phyloP scores from a whole-genome alignment of 2,888 invertebrate genomes.

The Bembecia ichneumoniformis region DNA sequence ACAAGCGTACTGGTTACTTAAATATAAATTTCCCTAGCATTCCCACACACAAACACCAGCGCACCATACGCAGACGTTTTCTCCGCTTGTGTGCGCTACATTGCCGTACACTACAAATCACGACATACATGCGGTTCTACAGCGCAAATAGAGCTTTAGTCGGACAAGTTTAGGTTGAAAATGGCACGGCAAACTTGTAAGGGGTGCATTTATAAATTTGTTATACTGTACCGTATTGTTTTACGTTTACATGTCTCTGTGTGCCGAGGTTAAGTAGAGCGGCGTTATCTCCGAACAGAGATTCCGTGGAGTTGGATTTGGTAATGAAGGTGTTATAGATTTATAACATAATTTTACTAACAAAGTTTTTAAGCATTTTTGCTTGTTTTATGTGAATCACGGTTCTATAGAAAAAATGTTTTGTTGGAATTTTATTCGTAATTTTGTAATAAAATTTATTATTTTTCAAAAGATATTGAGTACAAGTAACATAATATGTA shows the following conservation, averaged over 20 bases:
- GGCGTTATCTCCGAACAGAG: slow-evolving; percentile 68
- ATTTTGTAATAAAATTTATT: no score
- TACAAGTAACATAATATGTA: no score
- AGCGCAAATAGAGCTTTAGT: slow-evolving; percentile 24
- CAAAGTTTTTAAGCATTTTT: neutral
- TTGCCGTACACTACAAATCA: slow-evolving; percentile 26
- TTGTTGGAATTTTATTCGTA: no score
- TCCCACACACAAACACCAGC: slow-evolving; percentile 51
- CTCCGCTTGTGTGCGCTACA: slow-evolving; percentile 33
- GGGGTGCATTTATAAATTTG: slow-evolving; percentile 42
- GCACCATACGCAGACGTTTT: slow-evolving; percentile 9
- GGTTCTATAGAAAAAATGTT: no score
- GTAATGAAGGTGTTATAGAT: slow-evolving; percentile 6
- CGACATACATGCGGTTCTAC: slow-evolving; percentile 11
- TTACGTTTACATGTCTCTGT: slow-evolving; percentile 69
- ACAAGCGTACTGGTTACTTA: slow-evolving; percentile 31
- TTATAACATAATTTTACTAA: neutral
- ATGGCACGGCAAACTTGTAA: neutral
- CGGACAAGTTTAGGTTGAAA: slow-evolving; percentile 18
- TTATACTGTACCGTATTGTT: slow-evolving; percentile 69
- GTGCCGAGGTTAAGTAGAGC: slow-evolving; percentile 72
- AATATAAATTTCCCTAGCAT: slow-evolving; percentile 66
- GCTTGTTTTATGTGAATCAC: no score
- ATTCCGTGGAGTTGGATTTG: slow-evolving; percentile 58
- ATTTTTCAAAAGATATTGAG: no score